Evolutionary conservation across 2,797 vertebrate genomes (phyloP).

Genomic region (Megaceryle alcyon): DNA sequence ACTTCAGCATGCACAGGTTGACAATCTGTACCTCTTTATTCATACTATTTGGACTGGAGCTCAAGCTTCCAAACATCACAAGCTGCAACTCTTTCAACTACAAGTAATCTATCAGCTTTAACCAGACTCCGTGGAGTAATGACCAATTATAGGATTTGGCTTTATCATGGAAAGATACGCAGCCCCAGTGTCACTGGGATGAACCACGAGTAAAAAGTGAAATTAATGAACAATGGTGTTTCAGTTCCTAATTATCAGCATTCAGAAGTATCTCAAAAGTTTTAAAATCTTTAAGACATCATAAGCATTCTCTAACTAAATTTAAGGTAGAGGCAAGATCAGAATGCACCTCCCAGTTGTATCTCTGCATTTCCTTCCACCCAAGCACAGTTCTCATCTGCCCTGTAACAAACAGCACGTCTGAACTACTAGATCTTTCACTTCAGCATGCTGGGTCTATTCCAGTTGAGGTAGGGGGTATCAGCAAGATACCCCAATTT

Average conservation of each 20-base stretch:
- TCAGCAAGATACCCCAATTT: background rate
- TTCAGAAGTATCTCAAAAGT: background rate
- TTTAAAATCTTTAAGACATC: background rate
- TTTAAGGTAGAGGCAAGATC: background rate
- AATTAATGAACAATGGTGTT: background rate
- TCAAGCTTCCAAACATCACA: background rate
- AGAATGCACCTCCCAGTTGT: background rate
- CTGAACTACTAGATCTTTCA: background rate
- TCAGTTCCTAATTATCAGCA: background rate
- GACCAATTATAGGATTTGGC: background rate
- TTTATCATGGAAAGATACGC: background rate
- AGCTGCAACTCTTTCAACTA: background rate
- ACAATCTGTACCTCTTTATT: constrained; percentile 10
- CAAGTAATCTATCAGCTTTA: background rate
- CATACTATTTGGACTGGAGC: background rate
- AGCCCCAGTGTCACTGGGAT: background rate
- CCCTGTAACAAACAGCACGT: background rate
- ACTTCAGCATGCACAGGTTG: background rate
- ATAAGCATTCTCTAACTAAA: background rate
- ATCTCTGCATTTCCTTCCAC: background rate
- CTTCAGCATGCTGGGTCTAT: background rate
- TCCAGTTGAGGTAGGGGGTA: too few species aligned
- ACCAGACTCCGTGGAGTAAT: background rate
- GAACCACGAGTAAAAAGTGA: background rate
- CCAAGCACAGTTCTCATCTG: background rate